phyloP scores from a whole-genome alignment of 2,888 invertebrate species.

The Drosophila cognata region DNA sequence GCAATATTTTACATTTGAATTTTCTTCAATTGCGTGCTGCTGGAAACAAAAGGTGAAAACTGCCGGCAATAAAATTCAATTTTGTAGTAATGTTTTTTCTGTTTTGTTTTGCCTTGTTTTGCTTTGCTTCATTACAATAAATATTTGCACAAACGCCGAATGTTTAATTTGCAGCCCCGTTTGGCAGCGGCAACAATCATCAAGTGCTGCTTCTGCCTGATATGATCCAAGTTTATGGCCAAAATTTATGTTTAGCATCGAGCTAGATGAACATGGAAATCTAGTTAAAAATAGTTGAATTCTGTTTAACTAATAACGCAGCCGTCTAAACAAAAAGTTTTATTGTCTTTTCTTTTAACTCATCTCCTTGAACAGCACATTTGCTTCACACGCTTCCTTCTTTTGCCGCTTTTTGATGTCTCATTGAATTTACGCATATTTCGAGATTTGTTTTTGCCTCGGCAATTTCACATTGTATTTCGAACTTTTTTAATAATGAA shows the following conservation, averaged over 20 bases:
- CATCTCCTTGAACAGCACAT: conserved; percentile 24
- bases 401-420: conserved; percentile 39
- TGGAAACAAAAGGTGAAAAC: conserved; percentile 49
- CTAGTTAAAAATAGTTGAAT: conserved; percentile 32
- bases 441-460: not conserved
- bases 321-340: conserved; percentile 19
- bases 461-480: conserved; percentile 4
- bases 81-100: conserved; percentile 41
- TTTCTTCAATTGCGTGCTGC: conserved; percentile 1
- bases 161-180: conserved; percentile 42
- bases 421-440: conserved; percentile 26
- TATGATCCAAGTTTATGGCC: conserved; percentile 35
- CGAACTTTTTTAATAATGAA: conserved; percentile 43
- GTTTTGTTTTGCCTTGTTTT: not conserved
- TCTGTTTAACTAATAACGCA: conserved; percentile 33
- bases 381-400: conserved; percentile 7
- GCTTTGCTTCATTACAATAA: conserved; percentile 60
- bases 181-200: conserved; percentile 34
- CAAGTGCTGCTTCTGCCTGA: conserved; percentile 24
- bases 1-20: conserved; percentile 25
- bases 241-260: conserved; percentile 30
- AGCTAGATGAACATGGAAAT: conserved; percentile 42
- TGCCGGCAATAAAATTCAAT: conserved; percentile 47
- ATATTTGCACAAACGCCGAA: conserved; percentile 54
- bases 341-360: conserved; percentile 9